phyloP scores from a whole-genome alignment of 2,888 invertebrate species.

The Tipula lateralis region DNA sequence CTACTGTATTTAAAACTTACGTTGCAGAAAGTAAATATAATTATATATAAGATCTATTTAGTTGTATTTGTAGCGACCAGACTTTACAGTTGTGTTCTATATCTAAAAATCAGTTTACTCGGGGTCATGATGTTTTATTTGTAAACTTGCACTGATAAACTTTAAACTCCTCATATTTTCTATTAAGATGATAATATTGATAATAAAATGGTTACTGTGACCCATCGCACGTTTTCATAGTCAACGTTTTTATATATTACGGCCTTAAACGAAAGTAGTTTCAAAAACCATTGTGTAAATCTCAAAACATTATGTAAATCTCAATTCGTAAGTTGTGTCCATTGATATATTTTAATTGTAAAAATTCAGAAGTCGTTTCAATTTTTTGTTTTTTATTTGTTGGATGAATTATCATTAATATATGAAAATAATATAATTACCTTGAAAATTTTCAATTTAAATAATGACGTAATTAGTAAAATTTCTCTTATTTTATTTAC shows the following conservation, averaged over 20 bases:
- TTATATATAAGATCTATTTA: background rate
- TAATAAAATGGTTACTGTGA: background rate
- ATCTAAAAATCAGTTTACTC: too few species aligned
- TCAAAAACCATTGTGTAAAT: too few species aligned
- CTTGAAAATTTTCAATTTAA: background rate
- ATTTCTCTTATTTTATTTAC: background rate
- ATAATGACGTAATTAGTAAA: background rate
- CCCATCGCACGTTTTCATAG: background rate
- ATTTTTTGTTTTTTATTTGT: background rate
- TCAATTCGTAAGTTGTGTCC: too few species aligned
- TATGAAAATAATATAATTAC: background rate
- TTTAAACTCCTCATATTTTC: background rate
- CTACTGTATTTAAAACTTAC: background rate
- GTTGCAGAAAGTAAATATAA: background rate
- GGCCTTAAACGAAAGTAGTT: too few species aligned
- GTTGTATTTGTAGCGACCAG: too few species aligned
- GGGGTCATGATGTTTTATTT: background rate
- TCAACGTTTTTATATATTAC: background rate
- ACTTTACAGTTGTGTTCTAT: background rate
- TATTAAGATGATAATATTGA: background rate
- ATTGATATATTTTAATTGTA: too few species aligned
- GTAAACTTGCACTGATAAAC: background rate
- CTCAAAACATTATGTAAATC: too few species aligned
- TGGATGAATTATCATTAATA: background rate
- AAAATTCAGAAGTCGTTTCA: background rate